Base-by-base conservation (phyloP, 2,888 invertebrate genomes). In the Cosmia trapezina region DNA sequence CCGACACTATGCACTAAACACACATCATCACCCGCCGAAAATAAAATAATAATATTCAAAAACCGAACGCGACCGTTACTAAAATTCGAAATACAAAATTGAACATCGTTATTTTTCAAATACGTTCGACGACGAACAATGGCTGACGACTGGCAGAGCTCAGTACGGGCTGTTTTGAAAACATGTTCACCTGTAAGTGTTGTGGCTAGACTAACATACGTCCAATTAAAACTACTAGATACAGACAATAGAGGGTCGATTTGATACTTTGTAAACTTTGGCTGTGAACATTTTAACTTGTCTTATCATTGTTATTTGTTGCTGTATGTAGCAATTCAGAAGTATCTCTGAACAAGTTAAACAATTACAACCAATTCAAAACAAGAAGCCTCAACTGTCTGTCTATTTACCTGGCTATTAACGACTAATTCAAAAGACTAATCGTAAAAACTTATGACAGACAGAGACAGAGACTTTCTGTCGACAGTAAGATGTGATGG, bases 61-160 rank as follows among this genome's bases (percentile, higher is more conserved):
- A 78, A 78, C 60, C 64, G 61, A 78, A 73, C 71, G 66, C 76
- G 72, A 73, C 79, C 83, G 80, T 57, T 81, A 80, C 62, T 81
- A 74, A 69, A 80, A 86, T 85, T 80, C 61, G 70, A 83, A 81
- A 71, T 72, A 75, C 62, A 78, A 85, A 78, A 85, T 76, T 56
- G 68, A 78, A 71, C 77, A 83, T 83, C 76, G 73, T 80, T 66
- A 81, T 81, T 80, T 81, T 87, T 88, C 76, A 85, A 87, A 88
- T 83, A 85, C 81, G 65, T 62, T 81, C 79, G 83, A 83, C 85
- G 75, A 81, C 81, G 83, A 81, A 91, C 89, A 90, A 91, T 89
- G 86, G 89, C 76, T 47, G 73, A 41, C 59, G 63, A 88, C 88
- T 85, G 85, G 79, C 62, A 33, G 73, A 62, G 64, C 69, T 70